Evolutionary conservation across 2,888 invertebrate genomes (phyloP), one percentile per base, ranked within the genome.

Genomic region (Diaperis boleti): DNA sequence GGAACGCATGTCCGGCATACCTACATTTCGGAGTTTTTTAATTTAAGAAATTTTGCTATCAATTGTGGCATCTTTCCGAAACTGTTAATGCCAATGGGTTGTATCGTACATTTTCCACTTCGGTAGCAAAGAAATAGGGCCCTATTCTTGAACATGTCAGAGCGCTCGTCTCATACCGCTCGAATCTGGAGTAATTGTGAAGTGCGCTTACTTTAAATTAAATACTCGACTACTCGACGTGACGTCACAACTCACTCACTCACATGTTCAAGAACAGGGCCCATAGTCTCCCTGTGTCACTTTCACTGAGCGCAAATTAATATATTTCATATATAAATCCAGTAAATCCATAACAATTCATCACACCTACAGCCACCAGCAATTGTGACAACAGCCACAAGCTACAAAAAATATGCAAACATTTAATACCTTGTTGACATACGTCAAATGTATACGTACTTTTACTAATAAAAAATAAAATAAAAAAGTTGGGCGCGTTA

Each of bases 311-410:
- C 31, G 31, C n/a, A 31, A 31, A 31, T 31, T 31, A 31, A 31
- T n/a, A 31, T n/a, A 31, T 31, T 31, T 31, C 8, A 5, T n/a
- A 31, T 31, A 31, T n/a, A 31, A 31, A 31, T 31, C 31, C n/a
- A 31, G 14, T 17, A 13, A 14, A 39, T 39, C 13, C 15, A 7
- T 15, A 39, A 1, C 13, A 39, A 39, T 15, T 39, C 39, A 2
- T 39, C 15, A 14, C 39, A 39, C 14, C 39, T 39, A n/a, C 14
- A 39, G 6, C 39, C 39, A 15, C 39, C 15, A 13, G 15, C 39
- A 15, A 39, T 15, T 39, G 39, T 17, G 15, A 39, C 39, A 15
- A 39, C 39, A 39, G 39, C 39, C 6, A 15, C 39, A 39, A 15
- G 15, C 39, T 39, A 15, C n/a, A 20, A 20, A n/a, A 20, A 20